phyloP scores from a whole-genome alignment of 2,888 invertebrate species.

The Hemistola chrysoprasaria region DNA sequence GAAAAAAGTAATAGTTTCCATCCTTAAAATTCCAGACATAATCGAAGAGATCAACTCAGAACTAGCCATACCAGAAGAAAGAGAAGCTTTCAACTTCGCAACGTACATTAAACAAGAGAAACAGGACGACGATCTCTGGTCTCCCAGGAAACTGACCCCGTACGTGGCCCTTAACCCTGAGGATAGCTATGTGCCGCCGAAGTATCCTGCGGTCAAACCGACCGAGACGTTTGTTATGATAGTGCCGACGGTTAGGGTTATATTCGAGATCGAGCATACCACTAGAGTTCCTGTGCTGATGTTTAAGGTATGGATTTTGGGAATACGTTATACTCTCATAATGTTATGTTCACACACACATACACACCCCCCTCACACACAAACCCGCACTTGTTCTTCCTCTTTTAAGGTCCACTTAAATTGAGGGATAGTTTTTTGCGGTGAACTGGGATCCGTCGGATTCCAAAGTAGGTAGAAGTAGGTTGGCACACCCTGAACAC shows the following conservation, averaged over 20 bases:
- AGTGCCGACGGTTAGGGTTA: slow-evolving; percentile 82
- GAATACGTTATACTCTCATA: too few relatives aligned
- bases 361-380: too few relatives aligned
- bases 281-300: slow-evolving; percentile 62
- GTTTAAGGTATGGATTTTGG: slow-evolving; percentile 52
- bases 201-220: slow-evolving; percentile 61
- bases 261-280: slow-evolving; percentile 84
- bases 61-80: slow-evolving; percentile 67
- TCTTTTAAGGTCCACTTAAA: too few relatives aligned
- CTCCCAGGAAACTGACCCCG: slow-evolving; percentile 84
- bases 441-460: too few relatives aligned
- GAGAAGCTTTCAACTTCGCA: slow-evolving; percentile 73
- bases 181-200: slow-evolving; percentile 58
- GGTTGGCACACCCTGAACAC: too few relatives aligned
- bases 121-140: slow-evolving; percentile 86
- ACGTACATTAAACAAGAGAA: slow-evolving; percentile 61
- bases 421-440: too few relatives aligned
- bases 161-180: slow-evolving; percentile 49
- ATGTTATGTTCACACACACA: too few relatives aligned
- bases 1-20: neutral
- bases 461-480: too few relatives aligned
- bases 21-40: slow-evolving; percentile 60
- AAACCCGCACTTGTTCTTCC: too few relatives aligned
- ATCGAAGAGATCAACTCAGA: slow-evolving; percentile 70
- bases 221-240: slow-evolving; percentile 76